Conservation (phyloP, 1,140 invertebrate species). For the Pogonomyrmex californicus region DNA sequence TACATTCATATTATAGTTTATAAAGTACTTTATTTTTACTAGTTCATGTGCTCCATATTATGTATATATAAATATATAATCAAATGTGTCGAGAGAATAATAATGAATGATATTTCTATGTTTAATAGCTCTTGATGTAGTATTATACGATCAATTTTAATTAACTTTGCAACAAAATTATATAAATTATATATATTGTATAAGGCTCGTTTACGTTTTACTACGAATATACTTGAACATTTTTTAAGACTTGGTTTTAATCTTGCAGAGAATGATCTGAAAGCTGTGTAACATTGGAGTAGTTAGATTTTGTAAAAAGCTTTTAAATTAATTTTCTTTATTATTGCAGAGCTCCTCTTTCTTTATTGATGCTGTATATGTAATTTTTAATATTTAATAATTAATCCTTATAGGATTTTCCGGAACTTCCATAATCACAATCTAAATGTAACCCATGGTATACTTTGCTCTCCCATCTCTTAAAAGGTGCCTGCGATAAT, state of each 20-base stretch:
- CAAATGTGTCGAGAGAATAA: constrained; percentile 66
- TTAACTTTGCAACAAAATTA: constrained; percentile 30
- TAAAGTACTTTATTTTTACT: constrained; percentile 75
- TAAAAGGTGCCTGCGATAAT: constrained; percentile 49
- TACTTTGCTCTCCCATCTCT: background rate
- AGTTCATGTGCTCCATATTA: constrained; percentile 66
- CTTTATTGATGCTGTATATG: background rate
- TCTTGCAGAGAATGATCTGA: constrained; percentile 41
- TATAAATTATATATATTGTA: background rate
- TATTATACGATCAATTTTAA: constrained; percentile 34
- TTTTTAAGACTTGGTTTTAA: constrained; percentile 34
- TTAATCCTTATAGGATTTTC: constrained; percentile 29
- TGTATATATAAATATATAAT: constrained; percentile 73
- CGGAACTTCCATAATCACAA: background rate
- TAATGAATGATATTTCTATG: constrained; percentile 70
- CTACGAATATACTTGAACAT: constrained; percentile 1
- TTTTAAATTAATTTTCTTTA: constrained; percentile 36
- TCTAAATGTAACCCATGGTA: constrained; percentile 14
- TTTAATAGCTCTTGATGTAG: constrained; percentile 56
- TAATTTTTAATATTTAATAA: constrained; percentile 30
- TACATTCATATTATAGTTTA: constrained; percentile 62
- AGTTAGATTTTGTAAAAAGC: constrained; percentile 40
- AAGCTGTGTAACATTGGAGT: constrained; percentile 27
- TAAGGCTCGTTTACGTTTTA: constrained; percentile 5
- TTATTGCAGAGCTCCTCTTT: background rate